Conservation (phyloP, 2,113 vertebrate species). For the Puma concolor region DNA sequence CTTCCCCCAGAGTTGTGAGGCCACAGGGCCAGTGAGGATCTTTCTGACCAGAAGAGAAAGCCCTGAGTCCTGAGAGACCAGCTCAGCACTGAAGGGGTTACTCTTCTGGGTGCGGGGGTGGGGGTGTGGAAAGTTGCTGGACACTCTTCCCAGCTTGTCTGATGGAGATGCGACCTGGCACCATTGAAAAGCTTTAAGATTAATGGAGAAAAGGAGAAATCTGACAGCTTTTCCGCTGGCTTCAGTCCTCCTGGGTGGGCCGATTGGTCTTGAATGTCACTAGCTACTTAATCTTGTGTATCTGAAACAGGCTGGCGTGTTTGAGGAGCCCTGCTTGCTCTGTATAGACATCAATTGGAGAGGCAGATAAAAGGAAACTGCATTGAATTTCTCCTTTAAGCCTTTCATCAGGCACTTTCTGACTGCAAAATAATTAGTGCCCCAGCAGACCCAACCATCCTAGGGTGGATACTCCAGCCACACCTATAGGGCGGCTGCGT, state of each 20-base stretch:
- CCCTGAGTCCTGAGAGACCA: not conserved
- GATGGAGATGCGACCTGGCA: slow-evolving; percentile 98
- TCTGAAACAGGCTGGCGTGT: slow-evolving; percentile 95
- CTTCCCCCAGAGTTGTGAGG: not conserved
- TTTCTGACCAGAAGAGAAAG: not conserved
- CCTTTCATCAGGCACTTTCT: slow-evolving; percentile 87
- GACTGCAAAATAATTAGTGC: slow-evolving; percentile 88
- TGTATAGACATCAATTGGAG: slow-evolving; percentile 91
- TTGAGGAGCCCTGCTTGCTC: slow-evolving; percentile 88
- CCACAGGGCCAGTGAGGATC: not conserved
- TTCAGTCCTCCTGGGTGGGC: slow-evolving; percentile 98
- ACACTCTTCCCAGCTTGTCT: slow-evolving; percentile 90
- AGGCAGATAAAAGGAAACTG: slow-evolving; percentile 89
- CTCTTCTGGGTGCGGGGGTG: slow-evolving; percentile 81
- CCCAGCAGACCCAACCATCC: slow-evolving; percentile 75
- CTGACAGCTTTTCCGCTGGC: slow-evolving; percentile 97
- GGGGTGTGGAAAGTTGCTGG: slow-evolving; percentile 81
- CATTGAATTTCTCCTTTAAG: slow-evolving; percentile 88
- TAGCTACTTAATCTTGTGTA: slow-evolving; percentile 99
- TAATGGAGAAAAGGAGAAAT: slow-evolving; percentile 96
- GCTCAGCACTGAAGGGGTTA: slow-evolving; percentile 86
- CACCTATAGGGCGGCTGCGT: slow-evolving; percentile 15
- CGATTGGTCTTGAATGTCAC: slow-evolving; percentile 99
- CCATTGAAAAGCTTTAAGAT: slow-evolving; percentile 96
- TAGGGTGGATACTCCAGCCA: slow-evolving; percentile 70